These are phyloP conservation scores for Ictidomys tridecemlineatus DNA, from an alignment of 2,113 vertebrate genomes.

Conservation along the genomic window DNA sequence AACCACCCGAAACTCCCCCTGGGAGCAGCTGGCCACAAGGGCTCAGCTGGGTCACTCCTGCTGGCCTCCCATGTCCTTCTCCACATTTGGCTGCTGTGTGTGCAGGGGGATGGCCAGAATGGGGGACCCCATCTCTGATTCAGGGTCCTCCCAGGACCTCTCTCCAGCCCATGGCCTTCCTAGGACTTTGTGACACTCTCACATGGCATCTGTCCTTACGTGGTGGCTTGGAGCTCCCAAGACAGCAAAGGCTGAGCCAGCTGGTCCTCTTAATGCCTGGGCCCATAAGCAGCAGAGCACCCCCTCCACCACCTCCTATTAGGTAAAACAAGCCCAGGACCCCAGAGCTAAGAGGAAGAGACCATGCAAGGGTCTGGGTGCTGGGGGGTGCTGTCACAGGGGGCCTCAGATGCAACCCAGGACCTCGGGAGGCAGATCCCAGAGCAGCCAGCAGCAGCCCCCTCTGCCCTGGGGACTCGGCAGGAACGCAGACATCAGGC, in stretches of 20 bases:
- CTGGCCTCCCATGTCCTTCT: no score
- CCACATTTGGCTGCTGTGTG: no score
- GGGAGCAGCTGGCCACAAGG: background rate
- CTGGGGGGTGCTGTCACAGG: background rate
- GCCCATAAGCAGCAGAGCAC: background rate
- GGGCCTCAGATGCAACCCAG: no score
- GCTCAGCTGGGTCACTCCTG: background rate
- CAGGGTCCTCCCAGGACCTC: background rate
- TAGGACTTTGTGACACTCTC: accelerated
- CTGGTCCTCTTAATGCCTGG: background rate
- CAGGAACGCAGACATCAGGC: background rate
- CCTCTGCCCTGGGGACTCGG: background rate
- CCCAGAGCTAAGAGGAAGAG: background rate
- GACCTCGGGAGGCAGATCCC: background rate
- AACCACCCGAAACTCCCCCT: background rate
- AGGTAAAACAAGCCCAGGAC: no score
- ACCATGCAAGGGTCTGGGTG: accelerated
- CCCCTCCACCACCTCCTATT: background rate
- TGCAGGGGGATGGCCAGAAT: no score
- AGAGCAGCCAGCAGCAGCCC: background rate
- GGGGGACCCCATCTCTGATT: background rate
- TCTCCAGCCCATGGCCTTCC: background rate
- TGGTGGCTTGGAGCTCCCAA: background rate
- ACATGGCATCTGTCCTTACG: no score
- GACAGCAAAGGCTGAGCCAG: background rate